A percentile compares a stretch with the other conserved stretches of the same genome.
These are phyloP conservation scores for Pachyrhynchus sulphureomaculatus DNA, from an alignment of 1,140 invertebrate genomes.

Conservation along the genomic window DNA sequence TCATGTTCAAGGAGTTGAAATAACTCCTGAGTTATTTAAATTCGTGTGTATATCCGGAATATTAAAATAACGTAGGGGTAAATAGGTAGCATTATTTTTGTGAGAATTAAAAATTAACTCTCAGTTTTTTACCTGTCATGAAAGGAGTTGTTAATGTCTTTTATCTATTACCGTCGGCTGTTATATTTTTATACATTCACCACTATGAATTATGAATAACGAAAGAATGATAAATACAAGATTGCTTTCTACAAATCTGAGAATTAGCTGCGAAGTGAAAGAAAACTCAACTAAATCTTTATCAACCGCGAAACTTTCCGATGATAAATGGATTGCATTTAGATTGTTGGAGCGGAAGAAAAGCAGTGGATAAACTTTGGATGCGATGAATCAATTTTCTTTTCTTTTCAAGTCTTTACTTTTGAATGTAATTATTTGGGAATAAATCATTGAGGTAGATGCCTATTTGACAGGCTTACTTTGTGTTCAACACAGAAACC, in stretches of 20 bases:
- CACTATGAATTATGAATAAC: slow-evolving; percentile 7
- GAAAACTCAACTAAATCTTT: slow-evolving; percentile 20
- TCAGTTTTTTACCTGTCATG: no score
- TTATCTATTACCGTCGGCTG: no score
- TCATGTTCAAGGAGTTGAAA: no score
- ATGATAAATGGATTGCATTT: slow-evolving; percentile 24
- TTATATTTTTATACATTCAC: no score
- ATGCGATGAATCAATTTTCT: slow-evolving; percentile 21
- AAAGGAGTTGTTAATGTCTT: no score
- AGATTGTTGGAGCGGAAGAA: slow-evolving; percentile 17
- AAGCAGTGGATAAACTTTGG: slow-evolving; percentile 14
- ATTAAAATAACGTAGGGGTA: no score
- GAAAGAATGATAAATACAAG: slow-evolving; percentile 20
- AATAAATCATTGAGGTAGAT: slow-evolving; percentile 16
- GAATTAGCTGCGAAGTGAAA: slow-evolving; percentile 11
- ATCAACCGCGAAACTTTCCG: slow-evolving; percentile 18
- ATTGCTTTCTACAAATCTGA: slow-evolving; percentile 15
- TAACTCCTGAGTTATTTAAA: no score
- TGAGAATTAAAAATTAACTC: no score
- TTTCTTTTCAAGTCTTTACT: slow-evolving; percentile 13
- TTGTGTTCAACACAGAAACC: neutral
- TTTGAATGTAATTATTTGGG: slow-evolving; percentile 18
- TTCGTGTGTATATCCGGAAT: no score
- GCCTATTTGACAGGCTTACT: slow-evolving; percentile 15
- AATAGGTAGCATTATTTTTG: no score